phyloP scores from a whole-genome alignment of 1,140 invertebrate species.

The Heliconius hermathena region DNA sequence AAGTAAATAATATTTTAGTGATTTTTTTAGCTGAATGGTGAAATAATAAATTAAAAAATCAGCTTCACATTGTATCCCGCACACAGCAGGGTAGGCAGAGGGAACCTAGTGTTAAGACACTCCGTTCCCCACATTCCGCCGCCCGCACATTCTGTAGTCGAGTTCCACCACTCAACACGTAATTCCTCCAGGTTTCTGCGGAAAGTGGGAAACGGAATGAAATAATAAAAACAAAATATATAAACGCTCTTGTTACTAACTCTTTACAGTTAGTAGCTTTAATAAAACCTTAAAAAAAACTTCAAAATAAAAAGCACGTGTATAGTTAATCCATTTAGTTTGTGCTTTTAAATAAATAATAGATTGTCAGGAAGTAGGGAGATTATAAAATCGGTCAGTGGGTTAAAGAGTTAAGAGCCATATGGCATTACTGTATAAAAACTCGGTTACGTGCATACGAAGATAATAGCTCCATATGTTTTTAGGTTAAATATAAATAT shows the following conservation, averaged over 20 bases:
- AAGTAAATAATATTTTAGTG: too few relatives aligned
- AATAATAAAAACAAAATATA: too few relatives aligned
- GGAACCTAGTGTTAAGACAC: too few relatives aligned
- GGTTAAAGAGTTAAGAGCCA: constrained; percentile 50
- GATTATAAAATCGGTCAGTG: constrained; percentile 54
- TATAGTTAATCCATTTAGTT: constrained; percentile 42
- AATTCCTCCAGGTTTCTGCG: too few relatives aligned
- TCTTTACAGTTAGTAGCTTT: background rate
- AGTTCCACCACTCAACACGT: too few relatives aligned
- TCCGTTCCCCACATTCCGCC: too few relatives aligned
- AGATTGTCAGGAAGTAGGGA: constrained; percentile 44
- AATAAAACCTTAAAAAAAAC: background rate
- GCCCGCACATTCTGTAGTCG: too few relatives aligned
- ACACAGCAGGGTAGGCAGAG: too few relatives aligned
- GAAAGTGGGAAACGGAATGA: too few relatives aligned
- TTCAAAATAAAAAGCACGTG: constrained; percentile 45
- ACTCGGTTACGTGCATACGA: background rate
- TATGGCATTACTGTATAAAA: constrained; percentile 34
- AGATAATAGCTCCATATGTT: constrained; percentile 9
- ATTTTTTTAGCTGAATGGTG: too few relatives aligned
- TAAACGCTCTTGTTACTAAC: background rate
- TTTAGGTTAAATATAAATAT: constrained; percentile 13
- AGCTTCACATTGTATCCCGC: too few relatives aligned
- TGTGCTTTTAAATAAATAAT: constrained; percentile 34
- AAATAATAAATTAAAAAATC: too few relatives aligned